phyloP scores from a whole-genome alignment of 37 sponge, comb jelly and placozoan species.

The Chondrosia reniformis region DNA sequence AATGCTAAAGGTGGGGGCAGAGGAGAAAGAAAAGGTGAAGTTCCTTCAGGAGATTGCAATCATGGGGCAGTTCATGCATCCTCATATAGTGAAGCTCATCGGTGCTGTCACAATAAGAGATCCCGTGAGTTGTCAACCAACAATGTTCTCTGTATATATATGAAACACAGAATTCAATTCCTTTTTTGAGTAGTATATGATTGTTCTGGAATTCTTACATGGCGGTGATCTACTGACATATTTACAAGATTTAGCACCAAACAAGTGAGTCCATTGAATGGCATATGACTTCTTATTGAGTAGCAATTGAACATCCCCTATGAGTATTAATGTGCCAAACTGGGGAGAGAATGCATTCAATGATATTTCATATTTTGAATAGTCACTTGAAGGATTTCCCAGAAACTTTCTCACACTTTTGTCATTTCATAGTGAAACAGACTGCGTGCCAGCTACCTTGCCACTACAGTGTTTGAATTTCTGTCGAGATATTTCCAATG shows the following conservation, averaged over 20 bases:
- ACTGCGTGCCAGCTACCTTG: not conserved
- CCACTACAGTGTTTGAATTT: not conserved
- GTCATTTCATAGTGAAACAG: too few species aligned
- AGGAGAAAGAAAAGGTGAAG: not conserved
- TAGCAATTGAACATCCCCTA: too few species aligned
- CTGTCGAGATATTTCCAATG: slow-evolving; percentile 2
- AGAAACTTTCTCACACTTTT: too few species aligned
- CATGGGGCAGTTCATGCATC: slow-evolving; percentile 9
- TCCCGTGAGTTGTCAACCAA: too few species aligned
- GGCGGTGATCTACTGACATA: not conserved
- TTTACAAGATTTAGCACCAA: not conserved
- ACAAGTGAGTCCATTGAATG: not conserved
- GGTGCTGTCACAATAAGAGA: not conserved
- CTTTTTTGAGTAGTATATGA: not conserved
- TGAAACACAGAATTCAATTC: too few species aligned
- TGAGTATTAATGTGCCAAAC: too few species aligned
- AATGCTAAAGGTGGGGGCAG: not conserved
- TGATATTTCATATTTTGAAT: too few species aligned
- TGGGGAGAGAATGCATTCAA: too few species aligned
- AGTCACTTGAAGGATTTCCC: too few species aligned
- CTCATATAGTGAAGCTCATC: not conserved
- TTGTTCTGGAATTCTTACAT: not conserved
- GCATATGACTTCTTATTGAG: too few species aligned
- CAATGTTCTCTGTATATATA: too few species aligned
- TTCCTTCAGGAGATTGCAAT: not conserved